Evolutionary conservation across 2,113 vertebrate genomes (phyloP), one percentile per base, ranked within the genome.

Genomic region (Casuarius casuarius): DNA sequence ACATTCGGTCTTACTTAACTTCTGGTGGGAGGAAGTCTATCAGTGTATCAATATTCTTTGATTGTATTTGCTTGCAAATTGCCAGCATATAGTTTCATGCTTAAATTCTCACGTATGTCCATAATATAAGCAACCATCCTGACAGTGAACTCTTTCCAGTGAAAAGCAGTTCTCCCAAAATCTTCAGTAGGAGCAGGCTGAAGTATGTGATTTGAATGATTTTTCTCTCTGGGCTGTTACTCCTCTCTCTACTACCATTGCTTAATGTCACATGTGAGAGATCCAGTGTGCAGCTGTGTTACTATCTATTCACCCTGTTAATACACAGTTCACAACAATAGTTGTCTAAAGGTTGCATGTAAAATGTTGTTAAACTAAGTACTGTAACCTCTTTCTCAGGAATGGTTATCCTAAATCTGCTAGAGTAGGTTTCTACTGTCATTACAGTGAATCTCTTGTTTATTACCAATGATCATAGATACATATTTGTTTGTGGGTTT

Each of bases 261-360:
- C 15, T 44, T 71, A 49, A 29, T 28, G 13, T 70, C 25, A 26
- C 10, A 10, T 76, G 3, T 33, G 58, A 70, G 26, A 77, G 10
- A 62, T 5, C 13, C 28, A 26, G 4, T 2, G 10, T 46, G 21
- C 20, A 79, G 2, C 11, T 67, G 9, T 2, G 1, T 22, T 31
- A 14, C 38, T 65, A 23, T 22, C 23, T 7, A 10, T 38, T 89
- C 58, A 52, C 9, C 26, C 3, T 56, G 52, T 73, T 73, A n/a
- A 72, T 65, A 5, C 0, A 0, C 10, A 73, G 10, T 26, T 87
- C 26, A 28, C 29, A 76, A 48, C 10, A 5, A 1, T 74, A 44
- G 66, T 91, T 83, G 52, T 70, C 22, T 38, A 52, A 74, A 56
- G 3, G 28, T n/a, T 58, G 0, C 0, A 12, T 21, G 63, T 87